Conservation (phyloP, 2,113 vertebrate species). For the Cisticola juncidis region DNA sequence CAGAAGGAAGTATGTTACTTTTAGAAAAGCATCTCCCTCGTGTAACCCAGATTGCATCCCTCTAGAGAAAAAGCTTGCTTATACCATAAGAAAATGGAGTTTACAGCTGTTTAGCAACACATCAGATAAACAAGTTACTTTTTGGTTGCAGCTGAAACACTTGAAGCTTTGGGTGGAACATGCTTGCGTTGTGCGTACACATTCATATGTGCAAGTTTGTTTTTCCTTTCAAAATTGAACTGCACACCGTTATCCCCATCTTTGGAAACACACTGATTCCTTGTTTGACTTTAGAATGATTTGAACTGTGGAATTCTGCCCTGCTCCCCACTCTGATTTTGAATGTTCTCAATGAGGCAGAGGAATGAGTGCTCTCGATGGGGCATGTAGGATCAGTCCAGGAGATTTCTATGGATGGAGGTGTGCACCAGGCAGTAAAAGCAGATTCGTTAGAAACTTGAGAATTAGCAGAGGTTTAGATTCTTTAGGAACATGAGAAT, state of each 20-base stretch:
- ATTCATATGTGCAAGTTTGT: neutral
- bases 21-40: neutral
- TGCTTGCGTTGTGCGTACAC: neutral
- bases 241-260: neutral
- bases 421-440: neutral
- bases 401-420: neutral
- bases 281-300: neutral
- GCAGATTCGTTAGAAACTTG: neutral
- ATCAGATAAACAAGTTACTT: neutral
- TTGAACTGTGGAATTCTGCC: neutral
- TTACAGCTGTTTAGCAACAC: neutral
- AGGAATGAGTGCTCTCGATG: fast-evolving
- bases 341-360: neutral
- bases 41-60: neutral
- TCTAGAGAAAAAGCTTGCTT: neutral
- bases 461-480: neutral
- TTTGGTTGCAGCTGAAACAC: neutral
- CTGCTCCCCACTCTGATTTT: neutral
- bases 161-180: neutral
- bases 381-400: neutral
- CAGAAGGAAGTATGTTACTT: neutral
- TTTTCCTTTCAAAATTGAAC: neutral
- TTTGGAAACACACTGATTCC: neutral
- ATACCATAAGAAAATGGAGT: neutral
- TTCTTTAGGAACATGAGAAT: neutral